These are phyloP conservation scores for Caradrina clavipalpis DNA, from an alignment of 2,888 invertebrate species.

Conservation along the genomic window DNA sequence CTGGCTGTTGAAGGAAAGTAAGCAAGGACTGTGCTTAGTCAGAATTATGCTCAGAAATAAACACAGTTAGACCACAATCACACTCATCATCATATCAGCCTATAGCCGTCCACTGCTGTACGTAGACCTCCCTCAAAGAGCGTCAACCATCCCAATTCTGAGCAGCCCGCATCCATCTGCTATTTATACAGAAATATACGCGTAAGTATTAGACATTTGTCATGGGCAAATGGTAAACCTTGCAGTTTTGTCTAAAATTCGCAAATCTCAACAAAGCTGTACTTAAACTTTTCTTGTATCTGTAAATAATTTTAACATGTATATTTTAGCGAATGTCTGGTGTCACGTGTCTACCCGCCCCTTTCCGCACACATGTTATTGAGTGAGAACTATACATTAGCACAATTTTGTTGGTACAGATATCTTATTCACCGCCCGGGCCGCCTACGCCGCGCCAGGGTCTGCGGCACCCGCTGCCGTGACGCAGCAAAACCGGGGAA, in stretches of 20 bases:
- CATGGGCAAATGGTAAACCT: neutral
- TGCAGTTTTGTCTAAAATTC: neutral
- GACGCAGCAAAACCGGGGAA: conserved; percentile 80
- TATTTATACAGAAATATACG: no score
- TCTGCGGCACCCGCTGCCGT: conserved; percentile 64
- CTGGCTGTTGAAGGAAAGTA: neutral
- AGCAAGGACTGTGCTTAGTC: no score
- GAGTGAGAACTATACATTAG: conserved; percentile 56
- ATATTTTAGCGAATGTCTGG: conserved; percentile 18
- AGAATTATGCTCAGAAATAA: neutral
- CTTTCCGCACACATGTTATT: conserved; percentile 38
- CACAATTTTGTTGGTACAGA: conserved; percentile 56
- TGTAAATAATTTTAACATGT: neutral
- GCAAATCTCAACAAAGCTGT: neutral
- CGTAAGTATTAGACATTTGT: neutral
- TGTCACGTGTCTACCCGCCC: conserved; percentile 38
- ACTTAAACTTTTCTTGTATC: neutral
- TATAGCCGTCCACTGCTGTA: no score
- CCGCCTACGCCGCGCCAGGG: conserved; percentile 44
- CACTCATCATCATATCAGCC: no score
- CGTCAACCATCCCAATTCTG: no score
- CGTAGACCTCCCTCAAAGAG: no score
- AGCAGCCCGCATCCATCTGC: no score
- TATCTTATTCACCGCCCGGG: conserved; percentile 64
- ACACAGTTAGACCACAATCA: no score